Evolutionary conservation across 2,888 invertebrate genomes (phyloP), one percentile per base, ranked within the genome.

Genomic region (Uloborus plumipes): DNA sequence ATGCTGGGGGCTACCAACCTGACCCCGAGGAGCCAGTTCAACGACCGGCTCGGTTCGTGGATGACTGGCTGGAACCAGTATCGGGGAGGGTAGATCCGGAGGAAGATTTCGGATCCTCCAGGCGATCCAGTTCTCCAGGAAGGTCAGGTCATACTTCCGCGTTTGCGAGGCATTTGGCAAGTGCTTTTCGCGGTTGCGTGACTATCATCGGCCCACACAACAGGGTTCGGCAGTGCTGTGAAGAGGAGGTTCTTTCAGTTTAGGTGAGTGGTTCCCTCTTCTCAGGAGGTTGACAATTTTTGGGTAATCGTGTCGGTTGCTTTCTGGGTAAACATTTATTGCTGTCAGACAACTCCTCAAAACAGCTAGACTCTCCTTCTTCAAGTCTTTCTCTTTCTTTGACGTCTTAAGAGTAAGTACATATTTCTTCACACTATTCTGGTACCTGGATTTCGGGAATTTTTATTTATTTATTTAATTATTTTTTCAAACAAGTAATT

Each of bases 131-230:
- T 82, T n/a, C 75, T 82, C 71, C 75, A 82, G 81, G 53, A 82
- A 82, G 81, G 81, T 82, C 81, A 82, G 81, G 81, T 82, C 81
- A 82, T 64, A 82, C 81, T 82, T 82, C 81, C 81, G 81, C 71
- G 76, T 82, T 80, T 61, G 50, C 51, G 71, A 82, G 71, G 71
- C 81, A 71, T 26, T 50, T 49, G 22, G 39, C 39, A 39, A 39
- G 51, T 18, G 66, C 47, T 47, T 64, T 49, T 70, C 70, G 53
- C 51, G 66, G 66, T 66, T 72, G 71, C 66, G 55, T 69, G 69
- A 59, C 75, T 39, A 11, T 39, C 65, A 64, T 70, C 66, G 75
- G 53, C 71, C 75, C 74, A 74, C 80, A 82, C 81, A 82, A 75
- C 39, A 39, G 39, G 39, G 39, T 39, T 39, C 9, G 39, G 39